Conservation (phyloP, 1,140 invertebrate genomes). For the Drosophila mojavensis region DNA sequence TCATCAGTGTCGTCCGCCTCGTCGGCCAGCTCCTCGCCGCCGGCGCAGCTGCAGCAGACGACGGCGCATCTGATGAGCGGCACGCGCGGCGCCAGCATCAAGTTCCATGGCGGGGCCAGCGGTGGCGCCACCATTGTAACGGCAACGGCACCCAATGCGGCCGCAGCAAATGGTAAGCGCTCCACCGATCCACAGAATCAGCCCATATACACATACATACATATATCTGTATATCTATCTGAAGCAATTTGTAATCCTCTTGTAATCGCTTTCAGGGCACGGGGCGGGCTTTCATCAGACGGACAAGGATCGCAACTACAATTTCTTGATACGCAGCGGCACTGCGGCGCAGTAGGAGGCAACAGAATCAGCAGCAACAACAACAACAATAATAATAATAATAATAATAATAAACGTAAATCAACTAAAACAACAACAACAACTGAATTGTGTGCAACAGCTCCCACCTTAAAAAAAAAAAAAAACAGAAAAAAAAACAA, state of each 20-base stretch:
- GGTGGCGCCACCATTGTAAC: slow-evolving; percentile 60
- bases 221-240: neutral
- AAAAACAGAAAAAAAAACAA: slow-evolving; percentile 3
- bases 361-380: slow-evolving; percentile 10
- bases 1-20: slow-evolving; percentile 58
- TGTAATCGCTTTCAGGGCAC: slow-evolving; percentile 13
- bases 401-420: slow-evolving; percentile 16
- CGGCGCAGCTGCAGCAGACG: slow-evolving; percentile 35
- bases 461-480: slow-evolving; percentile 64
- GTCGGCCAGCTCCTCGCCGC: slow-evolving; percentile 57
- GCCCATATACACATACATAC: neutral
- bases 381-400: slow-evolving; percentile 25
- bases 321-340: slow-evolving; percentile 67
- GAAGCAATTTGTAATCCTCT: too few relatives aligned
- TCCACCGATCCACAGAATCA: too few relatives aligned
- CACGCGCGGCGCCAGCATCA: slow-evolving; percentile 60
- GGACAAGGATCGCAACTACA: slow-evolving; percentile 73
- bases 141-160: slow-evolving; percentile 46
- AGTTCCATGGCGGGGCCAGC: slow-evolving; percentile 54
- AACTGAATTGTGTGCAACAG: slow-evolving; percentile 80
- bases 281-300: slow-evolving; percentile 58
- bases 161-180: slow-evolving; percentile 60
- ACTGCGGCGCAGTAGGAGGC: slow-evolving; percentile 59
- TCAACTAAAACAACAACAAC: slow-evolving; percentile 46
- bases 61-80: slow-evolving; percentile 49